These are phyloP conservation scores for Sialis lutaria DNA, from an alignment of 2,888 invertebrate genomes.

Conservation along the genomic window DNA sequence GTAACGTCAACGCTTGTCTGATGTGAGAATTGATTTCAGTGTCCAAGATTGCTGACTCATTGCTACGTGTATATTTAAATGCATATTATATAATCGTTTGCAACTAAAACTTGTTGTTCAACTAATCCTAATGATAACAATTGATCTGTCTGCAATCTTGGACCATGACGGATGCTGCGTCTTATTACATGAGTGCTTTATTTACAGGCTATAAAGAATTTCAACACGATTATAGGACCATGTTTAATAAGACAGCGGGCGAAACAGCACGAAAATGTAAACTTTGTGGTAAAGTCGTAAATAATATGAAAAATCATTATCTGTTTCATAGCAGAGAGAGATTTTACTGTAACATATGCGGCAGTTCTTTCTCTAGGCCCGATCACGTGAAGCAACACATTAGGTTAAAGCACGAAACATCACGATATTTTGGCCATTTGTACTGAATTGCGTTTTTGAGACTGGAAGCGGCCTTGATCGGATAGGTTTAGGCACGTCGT, in stretches of 20 bases:
- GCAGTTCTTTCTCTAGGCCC: constrained; percentile 38
- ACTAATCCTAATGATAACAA: too few relatives aligned
- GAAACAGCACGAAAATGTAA: constrained; percentile 29
- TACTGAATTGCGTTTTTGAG: too few relatives aligned
- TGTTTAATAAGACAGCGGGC: not conserved
- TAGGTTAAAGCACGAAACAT: constrained; percentile 31
- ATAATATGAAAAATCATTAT: constrained; percentile 41
- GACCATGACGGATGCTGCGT: not conserved
- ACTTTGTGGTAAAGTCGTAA: constrained; percentile 40
- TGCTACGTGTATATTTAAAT: too few relatives aligned
- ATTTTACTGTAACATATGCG: constrained; percentile 36
- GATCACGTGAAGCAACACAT: constrained; percentile 37
- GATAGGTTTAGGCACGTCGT: too few relatives aligned
- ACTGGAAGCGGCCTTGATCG: too few relatives aligned
- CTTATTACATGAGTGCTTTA: not conserved
- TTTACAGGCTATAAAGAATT: not conserved
- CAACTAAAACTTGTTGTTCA: too few relatives aligned
- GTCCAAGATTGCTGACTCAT: too few relatives aligned
- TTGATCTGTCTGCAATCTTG: too few relatives aligned
- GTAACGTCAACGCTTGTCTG: too few relatives aligned
- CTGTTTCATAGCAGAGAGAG: constrained; percentile 41
- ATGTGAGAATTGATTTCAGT: too few relatives aligned
- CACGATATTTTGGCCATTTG: not conserved
- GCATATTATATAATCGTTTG: too few relatives aligned
- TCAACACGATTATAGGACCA: not conserved